phyloP scores from a whole-genome alignment of 2,797 vertebrate species.

The Epinephelus awoara region DNA sequence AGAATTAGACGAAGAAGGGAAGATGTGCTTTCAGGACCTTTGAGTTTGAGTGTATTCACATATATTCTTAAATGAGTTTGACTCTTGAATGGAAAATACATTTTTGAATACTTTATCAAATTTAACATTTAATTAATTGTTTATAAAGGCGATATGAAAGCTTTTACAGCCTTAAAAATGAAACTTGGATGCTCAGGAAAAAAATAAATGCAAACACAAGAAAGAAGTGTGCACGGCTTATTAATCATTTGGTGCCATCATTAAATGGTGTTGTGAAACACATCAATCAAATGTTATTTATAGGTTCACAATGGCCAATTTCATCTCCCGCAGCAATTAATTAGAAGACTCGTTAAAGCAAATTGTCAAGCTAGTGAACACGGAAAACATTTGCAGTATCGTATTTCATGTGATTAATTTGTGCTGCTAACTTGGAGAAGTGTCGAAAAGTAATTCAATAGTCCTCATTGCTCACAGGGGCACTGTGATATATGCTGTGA shows the following conservation, averaged over 20 bases:
- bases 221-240: neutral
- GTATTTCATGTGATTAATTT: constrained; percentile 34
- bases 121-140: neutral
- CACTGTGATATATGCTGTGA: neutral
- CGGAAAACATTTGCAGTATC: constrained; percentile 29
- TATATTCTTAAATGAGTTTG: neutral
- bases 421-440: neutral
- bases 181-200: constrained; percentile 6
- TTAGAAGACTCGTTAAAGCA: constrained; percentile 33
- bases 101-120: neutral
- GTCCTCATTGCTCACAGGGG: neutral
- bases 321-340: constrained; percentile 33
- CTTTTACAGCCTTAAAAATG: neutral
- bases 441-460: constrained; percentile 7
- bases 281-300: constrained; percentile 69
- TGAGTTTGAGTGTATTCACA: too few relatives aligned
- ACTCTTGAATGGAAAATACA: neutral
- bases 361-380: constrained; percentile 41
- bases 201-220: neutral
- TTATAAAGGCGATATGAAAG: neutral
- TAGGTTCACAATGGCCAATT: constrained; percentile 36
- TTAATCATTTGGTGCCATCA: constrained; percentile 30
- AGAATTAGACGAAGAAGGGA: too few relatives aligned
- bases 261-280: constrained; percentile 55
- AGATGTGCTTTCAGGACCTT: too few relatives aligned